Base-by-base conservation (phyloP, 2,113 vertebrate genomes). In the Oceanodroma tethys region DNA sequence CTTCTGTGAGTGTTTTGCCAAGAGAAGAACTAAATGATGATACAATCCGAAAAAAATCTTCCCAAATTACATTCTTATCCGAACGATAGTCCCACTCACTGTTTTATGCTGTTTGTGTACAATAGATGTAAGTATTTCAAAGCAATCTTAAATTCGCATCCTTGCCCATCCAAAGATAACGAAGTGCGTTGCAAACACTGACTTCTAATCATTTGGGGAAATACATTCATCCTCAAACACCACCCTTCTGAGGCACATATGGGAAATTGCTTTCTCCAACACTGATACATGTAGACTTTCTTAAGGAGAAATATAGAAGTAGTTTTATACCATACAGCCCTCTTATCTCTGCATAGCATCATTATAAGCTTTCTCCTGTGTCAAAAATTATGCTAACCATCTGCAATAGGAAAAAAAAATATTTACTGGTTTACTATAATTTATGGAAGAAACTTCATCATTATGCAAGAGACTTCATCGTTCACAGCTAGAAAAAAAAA, bases 361-460 rank as follows among this genome's bases (percentile, higher is more conserved):
- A 56, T 23, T 55, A 75, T 26, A 78, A 86, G 45, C 43, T 88
- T 91, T 87, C 73, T 76, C 11, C 68, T 47, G 22, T 65, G 65
- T 84, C 38, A 87, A 90, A 89, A 94, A n/a, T 27, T 86, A 68
- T 70, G 55, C 58, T 70, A 80, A 65, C 20, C 18, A 63, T 86
- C 74, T 84, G 38, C 62, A 95, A 32, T 10, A 80, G 26, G 34
- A 73, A 6, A 21, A 23, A 29, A 53, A n/a, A 58, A 81, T 13
- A 94, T 65, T 83, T 88, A 96, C 42, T 53, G 29, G 38, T 90
- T 92, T 80, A 32, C 22, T 78, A 38, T 55, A 74, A 89, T 86
- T 97, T 92, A 94, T 94, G 76, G 63, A 88, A 95, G 50, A 94
- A 96, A 78, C 30, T 90, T 66, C 42, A 66, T 66, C 62, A 76